Base-by-base conservation (phyloP, 2,888 invertebrate genomes). In the Parapristionchus giblindavisi region DNA sequence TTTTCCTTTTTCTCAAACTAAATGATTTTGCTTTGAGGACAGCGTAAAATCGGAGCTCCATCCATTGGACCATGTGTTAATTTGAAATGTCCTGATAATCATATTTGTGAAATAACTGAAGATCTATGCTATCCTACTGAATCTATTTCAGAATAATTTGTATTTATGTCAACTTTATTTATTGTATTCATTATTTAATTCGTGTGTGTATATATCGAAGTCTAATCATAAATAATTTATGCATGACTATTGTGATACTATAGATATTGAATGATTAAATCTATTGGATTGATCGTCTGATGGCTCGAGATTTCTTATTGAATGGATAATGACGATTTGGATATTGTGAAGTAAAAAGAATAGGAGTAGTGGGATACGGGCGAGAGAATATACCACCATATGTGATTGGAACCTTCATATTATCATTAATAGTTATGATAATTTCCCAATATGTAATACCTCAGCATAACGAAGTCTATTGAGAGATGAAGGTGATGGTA, bases 21-120 rank as follows among this genome's bases (percentile, higher is more conserved):
- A 14, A n/a, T 29, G 8, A 11, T 4, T 14, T 43, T 63, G 6
- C 27, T 29, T 63, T 40, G 6, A 66, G 65, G 65, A 34, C 32
- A 34, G 32, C n/a, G 65, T 8, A 66, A 66, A 32, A 32, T 32
- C 6, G 65, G 65, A 36, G 77, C 79, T 2, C 70, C 74, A 17
- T 78, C 85, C 3, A 83, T 85, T 66, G 85, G 85, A 1, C 85
- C 85, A 21, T 85, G 85, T 77, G 80, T 85, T 77, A 85, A 85
- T 76, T 70, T 76, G 24, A 78, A 81, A 38, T 85, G 85, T 52
- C 85, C 85, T 24, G 78, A 77, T 40, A 80, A 82, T 27, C 83
- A 81, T 74, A 77, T 78, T 51, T 84, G 84, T 68, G 74, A 80
- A 60, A 68, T 63, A 32, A 51, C 63, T 38, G 84, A 84, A 43